These are phyloP conservation scores for Sminthurides bifidus DNA, from an alignment of 1,140 invertebrate species.

Conservation along the genomic window DNA sequence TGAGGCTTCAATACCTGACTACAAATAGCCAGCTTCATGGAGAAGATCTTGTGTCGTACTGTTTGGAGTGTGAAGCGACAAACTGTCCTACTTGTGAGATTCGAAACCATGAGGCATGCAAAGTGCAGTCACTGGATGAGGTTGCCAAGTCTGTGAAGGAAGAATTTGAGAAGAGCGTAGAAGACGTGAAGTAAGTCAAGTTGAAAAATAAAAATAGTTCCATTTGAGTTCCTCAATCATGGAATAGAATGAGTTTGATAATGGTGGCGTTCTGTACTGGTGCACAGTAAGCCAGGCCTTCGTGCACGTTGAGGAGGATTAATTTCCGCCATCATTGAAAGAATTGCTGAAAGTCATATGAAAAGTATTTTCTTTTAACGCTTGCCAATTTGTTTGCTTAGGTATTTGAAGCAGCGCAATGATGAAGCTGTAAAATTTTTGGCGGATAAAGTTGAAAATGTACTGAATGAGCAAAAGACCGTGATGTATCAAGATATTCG, in stretches of 20 bases:
- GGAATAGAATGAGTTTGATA: no score
- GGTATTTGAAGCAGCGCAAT: neutral
- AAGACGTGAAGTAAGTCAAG: neutral
- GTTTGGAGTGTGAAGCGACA: neutral
- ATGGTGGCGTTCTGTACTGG: no score
- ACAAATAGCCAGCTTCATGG: neutral
- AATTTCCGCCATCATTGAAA: no score
- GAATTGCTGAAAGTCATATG: neutral
- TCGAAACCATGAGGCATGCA: neutral
- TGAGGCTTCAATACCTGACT: neutral
- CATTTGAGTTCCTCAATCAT: no score
- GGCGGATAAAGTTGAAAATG: neutral
- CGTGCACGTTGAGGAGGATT: no score
- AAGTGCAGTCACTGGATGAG: neutral
- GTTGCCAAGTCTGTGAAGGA: neutral
- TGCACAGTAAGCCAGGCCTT: no score
- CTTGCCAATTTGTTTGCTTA: neutral
- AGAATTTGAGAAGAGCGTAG: neutral
- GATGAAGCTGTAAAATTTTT: neutral
- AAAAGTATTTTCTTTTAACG: neutral
- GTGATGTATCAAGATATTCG: neutral
- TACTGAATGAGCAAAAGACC: neutral
- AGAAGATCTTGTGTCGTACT: neutral
- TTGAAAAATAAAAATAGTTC: neutral
- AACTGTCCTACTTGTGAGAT: neutral